A percentile compares a stretch with the other conserved stretches of the same genome.
Conservation (phyloP, 2,113 vertebrate species). For the Odontophorus gujanensis region DNA sequence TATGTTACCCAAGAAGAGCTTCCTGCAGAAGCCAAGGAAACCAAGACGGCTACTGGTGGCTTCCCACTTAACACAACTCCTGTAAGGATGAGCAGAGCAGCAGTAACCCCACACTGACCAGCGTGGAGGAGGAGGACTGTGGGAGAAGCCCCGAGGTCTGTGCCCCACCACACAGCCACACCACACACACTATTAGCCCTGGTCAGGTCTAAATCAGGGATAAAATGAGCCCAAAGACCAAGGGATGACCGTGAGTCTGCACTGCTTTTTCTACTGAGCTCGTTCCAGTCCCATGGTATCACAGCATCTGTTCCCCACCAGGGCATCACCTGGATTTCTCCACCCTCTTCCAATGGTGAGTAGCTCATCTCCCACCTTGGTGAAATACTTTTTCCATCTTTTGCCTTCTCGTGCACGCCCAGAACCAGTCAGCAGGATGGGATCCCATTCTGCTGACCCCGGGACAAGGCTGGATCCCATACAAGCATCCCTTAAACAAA, state of each 20-base stretch:
- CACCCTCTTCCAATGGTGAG: neutral
- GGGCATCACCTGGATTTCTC: neutral
- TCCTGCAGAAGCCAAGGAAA: neutral
- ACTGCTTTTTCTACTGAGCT: neutral
- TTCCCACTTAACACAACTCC: neutral
- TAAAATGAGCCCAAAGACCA: neutral
- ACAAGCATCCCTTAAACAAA: neutral
- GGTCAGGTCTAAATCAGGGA: neutral
- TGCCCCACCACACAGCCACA: rapidly evolving
- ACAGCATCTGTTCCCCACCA: neutral
- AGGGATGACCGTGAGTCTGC: neutral
- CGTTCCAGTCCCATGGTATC: neutral
- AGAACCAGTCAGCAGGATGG: neutral
- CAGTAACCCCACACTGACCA: neutral
- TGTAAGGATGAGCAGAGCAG: too few relatives aligned
- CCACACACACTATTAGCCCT: neutral
- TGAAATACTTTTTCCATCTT: neutral
- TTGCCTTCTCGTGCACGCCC: neutral
- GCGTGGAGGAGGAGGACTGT: neutral
- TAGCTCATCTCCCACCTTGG: neutral
- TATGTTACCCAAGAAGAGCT: neutral
- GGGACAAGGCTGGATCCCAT: neutral
- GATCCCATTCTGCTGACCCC: neutral
- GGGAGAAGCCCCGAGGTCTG: neutral
- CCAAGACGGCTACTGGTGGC: neutral